Base-by-base conservation (phyloP, 2,797 vertebrate species). In the Peromyscus attwateri region DNA sequence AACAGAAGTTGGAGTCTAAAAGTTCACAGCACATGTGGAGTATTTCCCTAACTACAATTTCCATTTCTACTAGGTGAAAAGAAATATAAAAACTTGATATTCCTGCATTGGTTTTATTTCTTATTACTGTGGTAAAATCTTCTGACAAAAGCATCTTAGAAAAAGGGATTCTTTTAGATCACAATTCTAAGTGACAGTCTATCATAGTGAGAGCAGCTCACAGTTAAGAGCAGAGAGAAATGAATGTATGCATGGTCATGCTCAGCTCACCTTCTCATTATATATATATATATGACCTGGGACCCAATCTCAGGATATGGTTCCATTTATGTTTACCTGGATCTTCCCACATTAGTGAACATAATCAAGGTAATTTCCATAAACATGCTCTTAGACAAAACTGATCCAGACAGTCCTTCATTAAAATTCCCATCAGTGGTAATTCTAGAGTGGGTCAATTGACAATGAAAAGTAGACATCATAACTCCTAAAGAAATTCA, bases 1-100 rank as follows among this genome's bases (percentile, higher is more conserved):
- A 40, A 81, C 31, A 3, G 40, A 71, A 21, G 25, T 16, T 64
- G 31, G 31, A 21, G 3, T 80, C 2, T 64, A 49, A 85, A 87
- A 25, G 3, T 62, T 93, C 81, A 43, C 52, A 25, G 31, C 17
- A 25, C 49, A 17, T 92, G 43, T 76, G 79, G 52, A 71, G 11
- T 57, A 40, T 34, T 79, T 89, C 31, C 52, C 62, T 76, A 81
- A 77, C 64, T 49, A 84, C 0, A 34, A 90, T 60, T 91, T 92
- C 77, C 55, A 91, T 87, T 89, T 96, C 70, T 9, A 76, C 7
- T 66, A 46, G 27, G 21, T 73, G 27, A 81, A 71, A 95, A 66
- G 6, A 91, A 91, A 82, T 34, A 62, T 75, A 6, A n/a, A 43
- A 87, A 70, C 5, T 46, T 82, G 40, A 64, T 52, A 87, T 23